A percentile compares a stretch with the other conserved stretches of the same genome.
Evolutionary conservation across 2,113 vertebrate species (phyloP).

Genomic region (Syrmaticus mikado): DNA sequence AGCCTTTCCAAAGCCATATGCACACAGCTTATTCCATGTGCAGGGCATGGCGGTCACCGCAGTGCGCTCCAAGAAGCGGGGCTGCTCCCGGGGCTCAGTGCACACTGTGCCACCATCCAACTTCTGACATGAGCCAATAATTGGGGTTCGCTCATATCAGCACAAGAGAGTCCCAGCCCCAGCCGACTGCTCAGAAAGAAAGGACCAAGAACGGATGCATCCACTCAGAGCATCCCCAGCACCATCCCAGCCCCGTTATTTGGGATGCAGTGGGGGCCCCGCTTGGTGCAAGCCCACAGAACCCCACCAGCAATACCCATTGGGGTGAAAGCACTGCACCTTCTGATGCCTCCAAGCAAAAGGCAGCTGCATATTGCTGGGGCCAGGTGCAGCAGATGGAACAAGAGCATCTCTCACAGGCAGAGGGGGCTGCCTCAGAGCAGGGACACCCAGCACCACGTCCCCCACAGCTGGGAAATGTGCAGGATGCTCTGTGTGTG

Average conservation of each 20-base stretch:
- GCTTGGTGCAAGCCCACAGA: neutral
- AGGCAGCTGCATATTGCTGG: fast-evolving
- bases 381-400: fast-evolving
- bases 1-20: neutral
- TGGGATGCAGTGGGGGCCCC: neutral
- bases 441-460: fast-evolving
- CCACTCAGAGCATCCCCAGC: neutral
- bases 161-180: neutral
- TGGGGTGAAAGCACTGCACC: neutral
- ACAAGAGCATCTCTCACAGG: neutral
- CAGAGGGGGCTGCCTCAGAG: too few relatives aligned
- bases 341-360: neutral
- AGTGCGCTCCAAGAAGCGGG: neutral
- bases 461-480: neutral
- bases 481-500: fast-evolving
- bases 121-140: neutral
- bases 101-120: neutral
- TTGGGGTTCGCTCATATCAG: neutral
- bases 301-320: fast-evolving
- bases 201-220: neutral
- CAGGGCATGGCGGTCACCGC: neutral
- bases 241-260: fast-evolving
- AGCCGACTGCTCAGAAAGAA: neutral
- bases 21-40: too few relatives aligned
- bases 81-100: neutral